These are phyloP conservation scores for Morelia viridis DNA, from an alignment of 2,797 vertebrate species.

Conservation along the genomic window DNA sequence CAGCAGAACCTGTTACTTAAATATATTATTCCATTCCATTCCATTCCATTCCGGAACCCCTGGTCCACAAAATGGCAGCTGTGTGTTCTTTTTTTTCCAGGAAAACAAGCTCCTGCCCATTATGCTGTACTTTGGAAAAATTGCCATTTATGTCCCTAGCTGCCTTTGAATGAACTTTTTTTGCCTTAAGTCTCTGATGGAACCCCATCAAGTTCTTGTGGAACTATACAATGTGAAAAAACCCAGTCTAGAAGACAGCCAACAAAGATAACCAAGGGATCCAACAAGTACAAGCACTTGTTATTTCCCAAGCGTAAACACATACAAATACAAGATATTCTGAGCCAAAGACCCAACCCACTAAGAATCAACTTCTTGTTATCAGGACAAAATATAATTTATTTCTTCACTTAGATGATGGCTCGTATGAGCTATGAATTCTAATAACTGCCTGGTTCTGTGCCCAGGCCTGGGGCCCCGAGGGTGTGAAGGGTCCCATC, in stretches of 20 bases:
- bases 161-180: neutral
- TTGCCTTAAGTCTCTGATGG: neutral
- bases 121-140: neutral
- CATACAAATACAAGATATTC: neutral
- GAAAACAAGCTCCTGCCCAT: neutral
- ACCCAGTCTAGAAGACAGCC: too few species aligned
- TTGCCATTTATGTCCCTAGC: neutral
- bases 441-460: too few species aligned
- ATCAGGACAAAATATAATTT: too few species aligned
- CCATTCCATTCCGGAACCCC: neutral
- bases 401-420: neutral
- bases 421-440: too few species aligned
- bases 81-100: neutral
- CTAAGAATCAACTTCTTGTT: neutral
- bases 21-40: too few species aligned
- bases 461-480: too few species aligned
- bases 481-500: too few species aligned
- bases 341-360: neutral
- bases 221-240: too few species aligned
- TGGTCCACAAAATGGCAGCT: neutral
- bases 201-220: neutral
- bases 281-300: too few species aligned
- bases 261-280: too few species aligned
- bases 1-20: too few species aligned
- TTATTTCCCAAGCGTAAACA: too few species aligned